Percentiles rank a stretch among this genome's conserved stretches.
phyloP scores from a whole-genome alignment of 2,888 invertebrate species.

The Elmis aenea region DNA sequence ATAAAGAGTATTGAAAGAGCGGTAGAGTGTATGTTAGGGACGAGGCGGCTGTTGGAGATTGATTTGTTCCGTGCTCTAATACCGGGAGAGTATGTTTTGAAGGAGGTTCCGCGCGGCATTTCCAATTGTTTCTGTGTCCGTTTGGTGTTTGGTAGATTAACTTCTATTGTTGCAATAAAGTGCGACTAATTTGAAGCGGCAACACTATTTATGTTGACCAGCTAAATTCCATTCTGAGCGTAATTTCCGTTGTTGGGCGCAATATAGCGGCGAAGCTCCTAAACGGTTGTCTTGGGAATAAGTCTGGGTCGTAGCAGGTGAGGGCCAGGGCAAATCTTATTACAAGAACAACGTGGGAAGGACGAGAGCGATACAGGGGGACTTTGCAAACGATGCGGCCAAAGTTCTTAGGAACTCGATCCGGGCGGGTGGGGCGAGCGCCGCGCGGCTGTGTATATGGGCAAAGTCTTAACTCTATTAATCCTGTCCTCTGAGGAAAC shows the following conservation, averaged over 20 bases:
- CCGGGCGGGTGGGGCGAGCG: too few relatives aligned
- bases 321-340: slow-evolving; percentile 34
- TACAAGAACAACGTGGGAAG: slow-evolving; percentile 25
- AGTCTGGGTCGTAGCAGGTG: slow-evolving; percentile 32
- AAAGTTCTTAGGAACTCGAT: slow-evolving; percentile 6
- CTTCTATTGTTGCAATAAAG: too few relatives aligned
- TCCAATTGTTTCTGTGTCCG: too few relatives aligned
- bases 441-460: too few relatives aligned
- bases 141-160: too few relatives aligned
- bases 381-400: slow-evolving; percentile 12
- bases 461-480: slow-evolving; percentile 22
- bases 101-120: too few relatives aligned
- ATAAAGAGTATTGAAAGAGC: too few relatives aligned
- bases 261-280: slow-evolving; percentile 29
- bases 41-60: too few relatives aligned
- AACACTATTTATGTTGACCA: slow-evolving; percentile 25
- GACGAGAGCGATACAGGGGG: slow-evolving; percentile 14
- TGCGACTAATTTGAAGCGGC: slow-evolving; percentile 14
- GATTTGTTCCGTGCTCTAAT: too few relatives aligned
- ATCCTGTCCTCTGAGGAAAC: slow-evolving; percentile 25
- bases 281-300: slow-evolving; percentile 35
- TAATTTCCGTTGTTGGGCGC: slow-evolving; percentile 23
- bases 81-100: too few relatives aligned
- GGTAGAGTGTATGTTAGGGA: too few relatives aligned
- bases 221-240: slow-evolving; percentile 28